A percentile compares a stretch with the other conserved stretches of the same genome.
Conservation (phyloP, 2,888 invertebrate genomes). For the Panopea generosa region DNA sequence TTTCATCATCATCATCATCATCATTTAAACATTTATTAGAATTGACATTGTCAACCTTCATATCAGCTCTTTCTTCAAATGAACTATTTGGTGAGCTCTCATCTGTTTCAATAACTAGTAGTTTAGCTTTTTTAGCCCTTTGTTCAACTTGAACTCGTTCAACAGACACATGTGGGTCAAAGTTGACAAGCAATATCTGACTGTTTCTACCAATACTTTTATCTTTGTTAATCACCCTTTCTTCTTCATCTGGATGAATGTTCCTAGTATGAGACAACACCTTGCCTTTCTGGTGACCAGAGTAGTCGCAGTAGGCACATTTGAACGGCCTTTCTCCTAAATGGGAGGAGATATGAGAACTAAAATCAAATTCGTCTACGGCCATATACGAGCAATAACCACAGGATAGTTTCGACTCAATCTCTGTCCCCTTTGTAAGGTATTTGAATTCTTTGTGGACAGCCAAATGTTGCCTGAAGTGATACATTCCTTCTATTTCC, state of each 20-base stretch:
- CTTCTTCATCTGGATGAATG: slow-evolving; percentile 42
- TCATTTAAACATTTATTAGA: no score
- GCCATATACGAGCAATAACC: slow-evolving; percentile 72
- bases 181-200: slow-evolving; percentile 37
- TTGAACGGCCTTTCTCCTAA: slow-evolving; percentile 63
- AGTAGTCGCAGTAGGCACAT: slow-evolving; percentile 71
- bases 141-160: slow-evolving; percentile 12
- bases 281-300: slow-evolving; percentile 45
- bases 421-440: slow-evolving; percentile 54
- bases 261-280: slow-evolving; percentile 49
- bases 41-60: no score
- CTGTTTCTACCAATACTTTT: slow-evolving; percentile 28
- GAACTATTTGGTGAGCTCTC: slow-evolving; percentile 26
- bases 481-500: slow-evolving; percentile 62
- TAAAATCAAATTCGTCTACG: slow-evolving; percentile 65
- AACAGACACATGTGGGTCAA: slow-evolving; percentile 43
- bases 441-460: slow-evolving; percentile 64
- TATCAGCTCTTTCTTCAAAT: slow-evolving; percentile 10
- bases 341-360: slow-evolving; percentile 68
- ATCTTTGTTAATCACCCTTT: slow-evolving; percentile 46
- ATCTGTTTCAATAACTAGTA: slow-evolving; percentile 41
- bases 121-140: slow-evolving; percentile 17
- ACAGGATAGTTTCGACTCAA: slow-evolving; percentile 68
- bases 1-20: no score
- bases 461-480: slow-evolving; percentile 71